Base-by-base conservation (phyloP, 2,113 vertebrate species). In the Pseudorhombus dupliciocellatus region DNA sequence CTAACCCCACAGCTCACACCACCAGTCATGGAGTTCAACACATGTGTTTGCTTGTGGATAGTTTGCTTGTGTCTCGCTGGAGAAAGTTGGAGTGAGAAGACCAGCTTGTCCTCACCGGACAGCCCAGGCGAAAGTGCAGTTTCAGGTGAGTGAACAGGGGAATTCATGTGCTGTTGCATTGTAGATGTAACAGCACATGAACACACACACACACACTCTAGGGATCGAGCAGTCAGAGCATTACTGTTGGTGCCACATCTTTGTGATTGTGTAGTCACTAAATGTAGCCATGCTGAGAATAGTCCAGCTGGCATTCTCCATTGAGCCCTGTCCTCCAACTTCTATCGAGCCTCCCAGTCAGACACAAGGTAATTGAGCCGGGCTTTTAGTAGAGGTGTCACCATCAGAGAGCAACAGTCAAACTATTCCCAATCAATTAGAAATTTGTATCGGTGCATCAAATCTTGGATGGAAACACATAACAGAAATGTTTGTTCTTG, bases 241-340 rank as follows among this genome's bases (percentile, higher is more conserved):
- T 72, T 44, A 50, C 28, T 67, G 53, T 75, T 21, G 60, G 22
- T 87, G 73, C 68, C 58, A 73, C 70, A 51, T 75, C 85, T 86
- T 70, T 79, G 79, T 84, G 82, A 80, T 88, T 77, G 84, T 80
- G 65, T 75, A 63, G 56, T 55, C 70, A 86, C 92, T 93, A 92
- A 92, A 92, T 92, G 87, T 81, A 52, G 84, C 84, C 57, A 2
- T 34, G 87, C 91, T 87, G 83, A 93, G 90, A 94, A 94, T 94
- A 93, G 93, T 87, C 70, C 37, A 22, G 76, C 80, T 79, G 79
- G 72, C 80, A 88, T 90, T 91, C 88, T 86, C 66, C 46, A 57
- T 80, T 89, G 87, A 86, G 77, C 85, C 54, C 56, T 72, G 81
- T 90, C 74, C 77, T 88, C 76, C 48, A 69, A 56, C 67, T 48